phyloP scores from a whole-genome alignment of 2,113 vertebrate species.

The Centropus bengalensis region DNA sequence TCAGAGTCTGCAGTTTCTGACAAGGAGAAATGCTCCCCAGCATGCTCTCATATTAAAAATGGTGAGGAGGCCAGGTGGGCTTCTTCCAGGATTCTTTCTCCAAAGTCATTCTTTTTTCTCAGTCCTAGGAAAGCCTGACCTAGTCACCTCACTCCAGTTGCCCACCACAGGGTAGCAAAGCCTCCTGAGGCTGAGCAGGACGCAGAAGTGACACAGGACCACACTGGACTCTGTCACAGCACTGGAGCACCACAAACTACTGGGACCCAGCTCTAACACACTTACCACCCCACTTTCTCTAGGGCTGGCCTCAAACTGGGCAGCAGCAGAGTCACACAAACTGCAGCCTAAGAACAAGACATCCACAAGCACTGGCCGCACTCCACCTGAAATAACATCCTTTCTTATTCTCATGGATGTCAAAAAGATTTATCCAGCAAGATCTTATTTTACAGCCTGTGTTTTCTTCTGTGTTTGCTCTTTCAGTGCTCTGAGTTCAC shows the following conservation, averaged over 20 bases:
- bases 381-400: background rate
- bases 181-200: background rate
- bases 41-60: background rate
- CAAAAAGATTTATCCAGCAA: slow-evolving; percentile 20
- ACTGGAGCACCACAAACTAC: background rate
- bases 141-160: background rate
- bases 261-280: background rate
- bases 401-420: background rate
- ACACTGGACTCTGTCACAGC: background rate
- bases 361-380: background rate
- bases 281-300: background rate
- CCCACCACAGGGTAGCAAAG: background rate
- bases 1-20: background rate
- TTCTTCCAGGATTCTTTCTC: background rate
- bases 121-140: background rate
- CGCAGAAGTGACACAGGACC: background rate
- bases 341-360: background rate
- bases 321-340: background rate
- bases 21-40: background rate
- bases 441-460: background rate
- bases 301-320: background rate
- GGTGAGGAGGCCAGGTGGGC: background rate
- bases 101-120: background rate
- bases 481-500: background rate
- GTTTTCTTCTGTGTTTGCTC: background rate